Evolutionary conservation across 2,113 vertebrate species (phyloP), one percentile per base, ranked within the genome.

Genomic region (Buteo buteo): DNA sequence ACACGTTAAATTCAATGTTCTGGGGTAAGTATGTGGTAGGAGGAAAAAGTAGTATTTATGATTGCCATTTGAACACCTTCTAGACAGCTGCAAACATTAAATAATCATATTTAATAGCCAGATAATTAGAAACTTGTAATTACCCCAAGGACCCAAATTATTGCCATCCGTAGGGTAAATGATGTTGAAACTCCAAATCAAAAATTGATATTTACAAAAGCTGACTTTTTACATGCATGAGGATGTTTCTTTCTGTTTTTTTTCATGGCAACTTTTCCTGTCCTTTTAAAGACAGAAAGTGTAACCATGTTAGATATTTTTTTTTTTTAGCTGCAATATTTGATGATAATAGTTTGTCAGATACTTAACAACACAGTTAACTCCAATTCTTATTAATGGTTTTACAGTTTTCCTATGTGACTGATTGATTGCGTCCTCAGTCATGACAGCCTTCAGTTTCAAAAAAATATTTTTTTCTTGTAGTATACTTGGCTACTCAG

Each of bases 1-100:
- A 99, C 93, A 98, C 99, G 2, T 97, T 99, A 81, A 99, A 99
- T 98, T 99, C 99, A 54, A 97, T 99, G 97, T 99, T 99, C 97
- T 99, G 99, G 99, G 99, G 99, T 99, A 98, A 98, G 99, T 99
- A 81, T 90, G 28, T 62, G 78, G 40, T 58, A 80, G 74, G 82
- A 88, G 19, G 84, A 73, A 93, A 93, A 83, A 0, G 0, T 16
- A 62, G 73, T 78, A 29, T 77, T 94, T 93, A 16, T 85, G 58
- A 29, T 90, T 59, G 69, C 38, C 36, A 29, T 55, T 55, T 91
- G 42, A 95, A 94, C 49, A 49, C 34, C 74, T 84, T 83, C 57
- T 88, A 61, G 66, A 85, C 57, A 93, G n/a, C 58, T 76, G 26
- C 65, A 73, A 84, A 76, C 36, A 38, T 69, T 36, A 81, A 89